Evolutionary conservation across 2,797 vertebrate genomes (phyloP).

Genomic region (Pampus argenteus): DNA sequence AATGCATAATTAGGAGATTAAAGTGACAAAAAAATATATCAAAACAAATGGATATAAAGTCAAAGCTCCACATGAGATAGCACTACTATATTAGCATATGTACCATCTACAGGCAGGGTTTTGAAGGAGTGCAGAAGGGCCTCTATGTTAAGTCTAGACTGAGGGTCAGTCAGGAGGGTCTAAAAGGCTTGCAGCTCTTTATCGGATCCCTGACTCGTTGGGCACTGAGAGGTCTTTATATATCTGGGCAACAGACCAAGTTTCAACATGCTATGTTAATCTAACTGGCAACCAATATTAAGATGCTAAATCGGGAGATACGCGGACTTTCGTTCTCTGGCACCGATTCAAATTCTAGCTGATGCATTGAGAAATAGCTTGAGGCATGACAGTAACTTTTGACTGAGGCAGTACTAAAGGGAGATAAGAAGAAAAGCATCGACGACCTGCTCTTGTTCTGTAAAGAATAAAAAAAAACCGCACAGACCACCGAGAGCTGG

Average conservation of each 20-base stretch:
- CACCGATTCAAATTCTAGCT: slow-evolving; percentile 49
- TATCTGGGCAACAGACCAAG: slow-evolving; percentile 28
- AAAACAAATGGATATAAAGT: slow-evolving; percentile 34
- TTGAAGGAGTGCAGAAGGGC: not conserved
- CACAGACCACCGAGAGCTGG: slow-evolving; percentile 10
- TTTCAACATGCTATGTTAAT: slow-evolving; percentile 26
- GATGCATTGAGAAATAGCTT: slow-evolving; percentile 53
- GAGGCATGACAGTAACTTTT: slow-evolving; percentile 58
- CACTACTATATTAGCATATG: not conserved
- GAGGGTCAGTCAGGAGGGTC: slow-evolving; percentile 22
- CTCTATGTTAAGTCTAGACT: slow-evolving; percentile 21
- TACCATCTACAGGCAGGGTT: not conserved
- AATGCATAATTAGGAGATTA: slow-evolving; percentile 27
- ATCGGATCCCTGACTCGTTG: slow-evolving; percentile 32
- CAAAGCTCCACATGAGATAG: not conserved
- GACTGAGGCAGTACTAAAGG: slow-evolving; percentile 56
- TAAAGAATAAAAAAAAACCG: slow-evolving; percentile 31
- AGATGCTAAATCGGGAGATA: slow-evolving; percentile 52
- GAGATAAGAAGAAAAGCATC: slow-evolving; percentile 54
- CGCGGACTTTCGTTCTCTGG: slow-evolving; percentile 46
- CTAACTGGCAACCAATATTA: slow-evolving; percentile 15
- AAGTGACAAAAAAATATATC: slow-evolving; percentile 13
- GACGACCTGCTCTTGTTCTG: slow-evolving; percentile 49
- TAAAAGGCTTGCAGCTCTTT: slow-evolving; percentile 19
- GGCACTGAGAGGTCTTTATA: slow-evolving; percentile 17